These are phyloP conservation scores for Calidris pygmaea DNA, from an alignment of 2,113 vertebrate species.

Conservation along the genomic window DNA sequence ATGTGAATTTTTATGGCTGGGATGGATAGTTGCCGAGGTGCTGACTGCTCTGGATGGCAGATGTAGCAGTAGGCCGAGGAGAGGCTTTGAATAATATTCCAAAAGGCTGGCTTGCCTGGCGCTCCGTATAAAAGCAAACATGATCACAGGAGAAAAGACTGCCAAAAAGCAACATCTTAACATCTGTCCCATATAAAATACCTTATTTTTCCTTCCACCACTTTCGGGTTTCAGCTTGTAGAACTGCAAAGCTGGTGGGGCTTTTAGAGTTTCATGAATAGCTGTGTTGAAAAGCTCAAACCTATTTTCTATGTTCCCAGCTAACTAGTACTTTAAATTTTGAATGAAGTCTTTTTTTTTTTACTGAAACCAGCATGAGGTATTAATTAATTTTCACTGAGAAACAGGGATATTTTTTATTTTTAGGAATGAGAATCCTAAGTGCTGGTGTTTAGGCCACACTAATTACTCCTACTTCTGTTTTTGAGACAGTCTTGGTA, in stretches of 20 bases:
- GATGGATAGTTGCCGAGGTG: background rate
- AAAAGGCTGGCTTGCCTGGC: background rate
- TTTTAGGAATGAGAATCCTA: background rate
- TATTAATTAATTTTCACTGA: background rate
- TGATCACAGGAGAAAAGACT: background rate
- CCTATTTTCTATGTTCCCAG: background rate
- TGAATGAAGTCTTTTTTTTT: background rate
- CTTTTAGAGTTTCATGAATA: background rate
- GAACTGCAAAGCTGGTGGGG: background rate
- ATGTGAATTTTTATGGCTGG: background rate
- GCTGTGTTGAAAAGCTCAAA: background rate
- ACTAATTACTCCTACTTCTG: background rate
- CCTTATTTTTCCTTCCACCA: background rate
- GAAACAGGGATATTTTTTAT: background rate
- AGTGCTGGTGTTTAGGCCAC: background rate
- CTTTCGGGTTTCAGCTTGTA: background rate
- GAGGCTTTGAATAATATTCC: background rate
- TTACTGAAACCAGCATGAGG: background rate
- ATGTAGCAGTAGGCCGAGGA: slow-evolving; percentile 14
- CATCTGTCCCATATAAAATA: slow-evolving; percentile 42
- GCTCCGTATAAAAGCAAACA: background rate
- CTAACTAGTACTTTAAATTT: background rate
- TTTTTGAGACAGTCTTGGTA: background rate
- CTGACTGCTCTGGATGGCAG: slow-evolving; percentile 50
- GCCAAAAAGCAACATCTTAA: slow-evolving; percentile 7